Conservation (phyloP, 2,113 vertebrate species). For the Epinephelus lanceolatus region DNA sequence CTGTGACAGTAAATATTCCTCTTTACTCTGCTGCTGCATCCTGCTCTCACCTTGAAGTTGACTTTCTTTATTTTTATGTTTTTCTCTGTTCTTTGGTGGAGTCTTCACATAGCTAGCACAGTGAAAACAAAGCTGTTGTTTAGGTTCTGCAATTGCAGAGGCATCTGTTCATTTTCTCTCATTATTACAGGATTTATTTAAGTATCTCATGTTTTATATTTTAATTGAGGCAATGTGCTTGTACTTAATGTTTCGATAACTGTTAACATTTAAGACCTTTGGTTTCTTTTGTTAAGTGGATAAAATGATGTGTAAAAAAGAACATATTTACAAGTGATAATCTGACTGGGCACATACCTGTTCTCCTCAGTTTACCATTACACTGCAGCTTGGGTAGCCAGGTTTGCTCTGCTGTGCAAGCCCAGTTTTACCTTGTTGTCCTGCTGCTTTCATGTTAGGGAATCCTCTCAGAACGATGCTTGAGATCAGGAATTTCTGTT, state of each 20-base stretch:
- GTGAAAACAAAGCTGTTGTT: not conserved
- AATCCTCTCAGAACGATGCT: not conserved
- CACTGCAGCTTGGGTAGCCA: no score
- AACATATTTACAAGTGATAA: no score
- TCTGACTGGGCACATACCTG: no score
- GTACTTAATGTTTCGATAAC: no score
- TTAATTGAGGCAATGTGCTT: no score
- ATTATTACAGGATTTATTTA: not conserved
- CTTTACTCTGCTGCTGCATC: slow-evolving; percentile 25
- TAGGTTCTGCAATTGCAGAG: not conserved
- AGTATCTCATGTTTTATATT: not conserved
- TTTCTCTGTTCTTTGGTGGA: not conserved
- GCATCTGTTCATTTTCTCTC: not conserved
- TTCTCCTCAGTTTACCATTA: no score
- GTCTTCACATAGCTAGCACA: not conserved
- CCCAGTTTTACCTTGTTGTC: no score
- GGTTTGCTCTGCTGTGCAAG: not conserved
- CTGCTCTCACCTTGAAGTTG: slow-evolving; percentile 20
- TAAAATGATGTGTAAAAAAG: no score
- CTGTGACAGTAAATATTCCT: slow-evolving; percentile 57
- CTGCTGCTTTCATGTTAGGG: not conserved
- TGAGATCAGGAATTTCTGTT: not conserved
- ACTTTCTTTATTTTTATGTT: slow-evolving; percentile 30
- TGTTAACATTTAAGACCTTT: no score
- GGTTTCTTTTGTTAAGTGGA: no score